Evolutionary conservation across 2,113 vertebrate species (phyloP).

Genomic region (Trochalopteron elliotii): DNA sequence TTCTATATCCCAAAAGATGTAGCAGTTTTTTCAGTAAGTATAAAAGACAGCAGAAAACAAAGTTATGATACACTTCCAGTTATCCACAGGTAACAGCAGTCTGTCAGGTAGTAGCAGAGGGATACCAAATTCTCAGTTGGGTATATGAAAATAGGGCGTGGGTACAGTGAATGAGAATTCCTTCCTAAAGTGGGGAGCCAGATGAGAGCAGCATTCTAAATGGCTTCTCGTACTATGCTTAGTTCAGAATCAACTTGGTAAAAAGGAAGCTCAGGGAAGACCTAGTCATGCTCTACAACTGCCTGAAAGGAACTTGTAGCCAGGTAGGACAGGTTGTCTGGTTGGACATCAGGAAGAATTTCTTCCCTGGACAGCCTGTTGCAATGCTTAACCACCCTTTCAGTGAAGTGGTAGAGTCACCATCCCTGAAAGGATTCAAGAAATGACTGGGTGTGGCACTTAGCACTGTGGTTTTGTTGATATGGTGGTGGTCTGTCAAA

Average conservation of each 20-base stretch:
- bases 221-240: neutral
- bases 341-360: neutral
- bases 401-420: neutral
- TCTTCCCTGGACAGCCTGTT: neutral
- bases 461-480: neutral
- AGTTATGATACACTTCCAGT: neutral
- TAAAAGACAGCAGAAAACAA: neutral
- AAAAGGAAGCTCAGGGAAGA: neutral
- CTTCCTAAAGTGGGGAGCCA: neutral
- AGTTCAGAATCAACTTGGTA: neutral
- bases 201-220: neutral
- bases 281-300: neutral
- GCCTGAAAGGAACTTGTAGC: neutral
- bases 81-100: neutral
- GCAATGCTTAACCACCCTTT: neutral
- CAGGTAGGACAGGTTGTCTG: neutral
- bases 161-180: neutral
- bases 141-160: neutral
- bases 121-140: neutral
- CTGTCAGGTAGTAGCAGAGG: neutral
- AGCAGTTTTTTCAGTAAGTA: neutral
- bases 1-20: neutral
- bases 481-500: neutral
- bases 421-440: neutral
- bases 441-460: neutral